Conservation (phyloP, 23 tunicate genomes). For the Aplidium turbinatum region DNA sequence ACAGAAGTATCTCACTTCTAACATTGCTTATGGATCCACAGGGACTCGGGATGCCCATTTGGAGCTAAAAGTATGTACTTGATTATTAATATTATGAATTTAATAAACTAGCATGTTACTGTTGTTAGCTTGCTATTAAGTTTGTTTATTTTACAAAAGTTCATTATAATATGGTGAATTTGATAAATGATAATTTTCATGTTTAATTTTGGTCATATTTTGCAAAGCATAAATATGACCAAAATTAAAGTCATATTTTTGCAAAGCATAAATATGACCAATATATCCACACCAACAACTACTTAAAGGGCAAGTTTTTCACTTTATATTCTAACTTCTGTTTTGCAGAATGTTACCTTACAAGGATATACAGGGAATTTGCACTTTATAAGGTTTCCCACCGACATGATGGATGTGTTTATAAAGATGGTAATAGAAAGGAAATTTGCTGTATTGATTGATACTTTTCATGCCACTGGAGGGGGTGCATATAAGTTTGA, state of each 20-base stretch:
- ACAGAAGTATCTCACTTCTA: slow-evolving; percentile 44
- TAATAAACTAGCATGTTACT: too few species aligned
- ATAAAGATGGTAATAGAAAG: slow-evolving; percentile 63
- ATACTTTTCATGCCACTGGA: slow-evolving; percentile 73
- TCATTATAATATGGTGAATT: too few species aligned
- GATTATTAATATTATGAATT: too few species aligned
- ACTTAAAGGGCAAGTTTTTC: too few species aligned
- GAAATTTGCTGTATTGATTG: slow-evolving; percentile 52
- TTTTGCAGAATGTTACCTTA: slow-evolving; percentile 57
- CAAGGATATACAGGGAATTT: slow-evolving; percentile 63
- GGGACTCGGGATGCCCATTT: slow-evolving; percentile 71
- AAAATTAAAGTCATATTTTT: too few species aligned
- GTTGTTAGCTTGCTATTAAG: too few species aligned
- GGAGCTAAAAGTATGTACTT: slow-evolving; percentile 56
- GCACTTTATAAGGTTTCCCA: slow-evolving; percentile 81
- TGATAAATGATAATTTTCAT: too few species aligned
- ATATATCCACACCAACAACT: too few species aligned
- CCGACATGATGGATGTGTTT: slow-evolving; percentile 70
- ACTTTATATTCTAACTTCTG: neutral
- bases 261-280: too few species aligned
- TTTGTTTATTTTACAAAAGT: too few species aligned
- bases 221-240: too few species aligned
- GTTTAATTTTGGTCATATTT: too few species aligned
- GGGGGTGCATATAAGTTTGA: slow-evolving; percentile 93
- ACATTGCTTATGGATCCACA: slow-evolving; percentile 65